Conservation (phyloP, 2,888 invertebrate species). For the Drosophila buzzatii region DNA sequence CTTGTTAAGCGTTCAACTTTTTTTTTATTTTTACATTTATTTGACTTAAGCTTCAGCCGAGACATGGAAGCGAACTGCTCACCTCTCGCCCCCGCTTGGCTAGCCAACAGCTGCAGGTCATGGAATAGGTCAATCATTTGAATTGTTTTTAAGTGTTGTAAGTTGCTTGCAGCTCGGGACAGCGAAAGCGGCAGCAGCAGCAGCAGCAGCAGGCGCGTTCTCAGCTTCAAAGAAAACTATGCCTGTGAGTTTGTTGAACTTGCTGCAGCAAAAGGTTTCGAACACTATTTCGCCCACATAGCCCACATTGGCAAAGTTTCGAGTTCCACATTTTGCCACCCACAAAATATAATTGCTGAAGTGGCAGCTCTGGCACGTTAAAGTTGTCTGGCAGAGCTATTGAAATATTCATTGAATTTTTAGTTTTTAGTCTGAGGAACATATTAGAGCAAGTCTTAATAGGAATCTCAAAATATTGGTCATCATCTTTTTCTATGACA, state of each 20-base stretch:
- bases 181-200: not conserved
- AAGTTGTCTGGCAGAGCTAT: not conserved
- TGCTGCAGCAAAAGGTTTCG: constrained; percentile 3
- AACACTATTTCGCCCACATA: not conserved
- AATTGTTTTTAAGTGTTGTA: constrained; percentile 78
- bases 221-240: constrained; percentile 5
- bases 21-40: constrained; percentile 23
- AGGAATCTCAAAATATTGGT: too few relatives aligned
- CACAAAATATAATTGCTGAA: not conserved
- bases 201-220: not conserved
- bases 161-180: constrained; percentile 40
- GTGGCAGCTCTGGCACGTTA: not conserved
- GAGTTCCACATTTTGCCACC: not conserved
- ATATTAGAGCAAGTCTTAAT: not conserved
- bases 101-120: constrained; percentile 53
- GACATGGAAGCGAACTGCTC: constrained; percentile 30
- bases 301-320: constrained; percentile 3
- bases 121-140: constrained; percentile 77
- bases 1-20: constrained; percentile 64
- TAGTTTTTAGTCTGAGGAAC: not conserved
- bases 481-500: not conserved
- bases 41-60: constrained; percentile 39
- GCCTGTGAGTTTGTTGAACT: constrained; percentile 20
- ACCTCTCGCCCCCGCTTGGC: constrained; percentile 28
- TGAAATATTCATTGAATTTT: not conserved